Evolutionary conservation across 2,888 invertebrate genomes (phyloP).

Genomic region (Aproaerema taeniolella): DNA sequence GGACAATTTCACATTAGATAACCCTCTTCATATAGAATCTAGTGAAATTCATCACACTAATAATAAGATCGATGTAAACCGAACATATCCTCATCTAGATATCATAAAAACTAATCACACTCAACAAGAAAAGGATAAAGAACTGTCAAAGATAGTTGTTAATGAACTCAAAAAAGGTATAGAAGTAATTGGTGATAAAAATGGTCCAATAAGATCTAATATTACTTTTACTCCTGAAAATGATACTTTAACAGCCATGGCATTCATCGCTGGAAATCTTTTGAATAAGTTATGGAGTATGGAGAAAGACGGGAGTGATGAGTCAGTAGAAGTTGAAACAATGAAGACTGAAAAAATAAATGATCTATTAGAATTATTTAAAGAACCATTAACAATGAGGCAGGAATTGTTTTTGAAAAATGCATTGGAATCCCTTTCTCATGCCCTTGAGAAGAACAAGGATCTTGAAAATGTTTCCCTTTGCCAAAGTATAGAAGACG

Average conservation of each 20-base stretch:
- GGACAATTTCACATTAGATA: constrained; percentile 28
- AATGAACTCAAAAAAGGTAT: constrained; percentile 52
- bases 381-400: constrained; percentile 56
- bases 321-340: constrained; percentile 46
- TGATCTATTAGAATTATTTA: constrained; percentile 57
- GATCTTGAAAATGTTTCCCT: constrained; percentile 43
- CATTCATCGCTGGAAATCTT: constrained; percentile 64
- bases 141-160: constrained; percentile 56
- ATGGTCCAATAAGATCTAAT: constrained; percentile 49
- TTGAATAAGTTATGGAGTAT: constrained; percentile 66
- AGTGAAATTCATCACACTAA: constrained; percentile 47
- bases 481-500: constrained; percentile 42
- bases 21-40: constrained; percentile 47
- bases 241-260: constrained; percentile 62
- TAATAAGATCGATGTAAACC: constrained; percentile 53
- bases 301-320: constrained; percentile 46
- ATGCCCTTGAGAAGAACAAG: constrained; percentile 43
- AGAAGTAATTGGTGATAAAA: constrained; percentile 52
- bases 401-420: constrained; percentile 58
- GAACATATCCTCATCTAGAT: constrained; percentile 24
- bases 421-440: constrained; percentile 53
- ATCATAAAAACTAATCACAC: constrained; percentile 44
- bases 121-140: constrained; percentile 42
- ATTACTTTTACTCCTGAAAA: constrained; percentile 66
- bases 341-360: constrained; percentile 58